Conservation (phyloP, 2,797 vertebrate species). For the Perodicticus potto region DNA sequence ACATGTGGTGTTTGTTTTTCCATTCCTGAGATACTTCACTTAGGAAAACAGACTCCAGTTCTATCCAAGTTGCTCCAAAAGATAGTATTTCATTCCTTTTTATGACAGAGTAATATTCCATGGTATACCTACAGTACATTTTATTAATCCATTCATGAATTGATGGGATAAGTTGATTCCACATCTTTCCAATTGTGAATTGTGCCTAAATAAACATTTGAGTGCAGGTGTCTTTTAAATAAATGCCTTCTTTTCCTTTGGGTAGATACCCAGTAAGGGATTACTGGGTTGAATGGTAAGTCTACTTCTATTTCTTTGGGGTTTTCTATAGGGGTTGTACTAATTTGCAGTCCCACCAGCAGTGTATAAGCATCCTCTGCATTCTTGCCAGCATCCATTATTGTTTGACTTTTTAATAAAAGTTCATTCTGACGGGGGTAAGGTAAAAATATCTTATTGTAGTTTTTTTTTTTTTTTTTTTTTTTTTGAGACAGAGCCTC, state of each 20-base stretch:
- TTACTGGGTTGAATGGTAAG: background rate
- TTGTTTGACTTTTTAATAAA: background rate
- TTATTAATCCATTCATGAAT: background rate
- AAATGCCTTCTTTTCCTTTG: background rate
- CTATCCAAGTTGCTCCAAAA: background rate
- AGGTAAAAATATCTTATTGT: accelerated
- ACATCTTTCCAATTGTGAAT: background rate
- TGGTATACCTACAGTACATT: background rate
- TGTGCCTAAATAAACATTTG: background rate
- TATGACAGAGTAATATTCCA: background rate
- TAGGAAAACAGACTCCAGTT: background rate
- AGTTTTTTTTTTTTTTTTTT: too few species aligned
- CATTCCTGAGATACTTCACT: background rate
- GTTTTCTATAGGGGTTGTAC: background rate
- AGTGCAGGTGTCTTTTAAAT: background rate
- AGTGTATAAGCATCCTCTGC: background rate
- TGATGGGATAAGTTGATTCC: background rate
- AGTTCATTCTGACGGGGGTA: background rate
- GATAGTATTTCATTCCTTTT: background rate
- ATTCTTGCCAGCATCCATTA: background rate
- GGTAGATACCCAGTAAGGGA: background rate
- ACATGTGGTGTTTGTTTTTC: background rate
- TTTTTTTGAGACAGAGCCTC: too few species aligned
- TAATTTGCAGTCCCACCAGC: background rate
- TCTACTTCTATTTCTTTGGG: background rate